phyloP scores from a whole-genome alignment of 2,888 invertebrate species.

The Clanis bilineata region DNA sequence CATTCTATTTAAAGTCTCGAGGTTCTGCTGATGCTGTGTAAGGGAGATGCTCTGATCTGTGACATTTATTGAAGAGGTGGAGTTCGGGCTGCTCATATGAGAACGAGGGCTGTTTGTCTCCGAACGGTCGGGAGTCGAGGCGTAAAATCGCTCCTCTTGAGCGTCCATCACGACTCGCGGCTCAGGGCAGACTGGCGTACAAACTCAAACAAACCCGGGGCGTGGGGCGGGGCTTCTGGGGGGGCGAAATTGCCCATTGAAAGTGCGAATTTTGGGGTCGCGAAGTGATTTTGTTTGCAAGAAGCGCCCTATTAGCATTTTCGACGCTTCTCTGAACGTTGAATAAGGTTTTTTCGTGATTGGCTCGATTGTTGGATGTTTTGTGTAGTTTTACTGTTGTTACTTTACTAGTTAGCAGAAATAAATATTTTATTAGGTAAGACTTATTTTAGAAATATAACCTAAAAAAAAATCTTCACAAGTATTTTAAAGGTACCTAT shows the following conservation, averaged over 20 bases:
- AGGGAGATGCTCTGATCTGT: slow-evolving; percentile 76
- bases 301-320: slow-evolving; percentile 75
- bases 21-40: slow-evolving; percentile 78
- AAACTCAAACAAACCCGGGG: slow-evolving; percentile 36
- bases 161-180: slow-evolving; percentile 61
- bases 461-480: no score
- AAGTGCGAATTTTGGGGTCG: slow-evolving; percentile 80
- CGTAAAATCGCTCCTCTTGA: slow-evolving; percentile 66
- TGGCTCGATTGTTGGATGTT: slow-evolving; percentile 60
- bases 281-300: slow-evolving; percentile 79
- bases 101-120: slow-evolving; percentile 73
- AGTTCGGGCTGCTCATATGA: slow-evolving; percentile 75
- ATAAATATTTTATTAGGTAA: no score
- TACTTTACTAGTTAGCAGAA: slow-evolving; percentile 34
- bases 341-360: slow-evolving; percentile 75
- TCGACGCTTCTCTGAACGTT: slow-evolving; percentile 62
- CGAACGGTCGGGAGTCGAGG: slow-evolving; percentile 67
- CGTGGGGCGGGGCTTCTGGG: slow-evolving; percentile 57
- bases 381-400: slow-evolving; percentile 50
- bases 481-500: no score
- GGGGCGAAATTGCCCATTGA: slow-evolving; percentile 79
- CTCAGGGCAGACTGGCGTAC: slow-evolving; percentile 59
- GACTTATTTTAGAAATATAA: no score
- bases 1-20: slow-evolving; percentile 75
- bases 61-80: slow-evolving; percentile 79